phyloP scores from a whole-genome alignment of 2,113 vertebrate species.

The Phylloscopus trochilus region DNA sequence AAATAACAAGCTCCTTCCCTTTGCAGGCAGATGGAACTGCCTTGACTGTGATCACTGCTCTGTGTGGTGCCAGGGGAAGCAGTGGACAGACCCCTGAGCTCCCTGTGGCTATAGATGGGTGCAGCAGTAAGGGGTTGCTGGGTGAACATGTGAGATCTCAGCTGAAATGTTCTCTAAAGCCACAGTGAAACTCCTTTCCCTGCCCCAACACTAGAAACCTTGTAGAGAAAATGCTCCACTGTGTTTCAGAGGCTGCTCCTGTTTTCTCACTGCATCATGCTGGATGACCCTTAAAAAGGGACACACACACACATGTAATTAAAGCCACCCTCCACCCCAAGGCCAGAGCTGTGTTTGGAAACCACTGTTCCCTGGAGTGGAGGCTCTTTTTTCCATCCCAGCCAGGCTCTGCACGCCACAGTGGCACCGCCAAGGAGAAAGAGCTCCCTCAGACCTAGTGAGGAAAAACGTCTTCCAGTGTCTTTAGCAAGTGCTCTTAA shows the following conservation, averaged over 20 bases:
- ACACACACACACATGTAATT: rapidly evolving
- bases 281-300: background rate
- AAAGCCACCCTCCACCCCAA: background rate
- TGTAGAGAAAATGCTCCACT: background rate
- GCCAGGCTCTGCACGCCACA: rapidly evolving
- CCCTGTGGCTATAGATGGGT: rapidly evolving
- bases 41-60: rapidly evolving
- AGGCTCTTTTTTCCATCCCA: background rate
- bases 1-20: background rate
- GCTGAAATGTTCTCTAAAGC: background rate
- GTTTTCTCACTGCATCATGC: background rate
- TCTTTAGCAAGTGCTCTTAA: background rate
- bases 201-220: background rate
- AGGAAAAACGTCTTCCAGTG: background rate
- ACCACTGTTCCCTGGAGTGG: rapidly evolving
- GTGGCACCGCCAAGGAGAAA: background rate
- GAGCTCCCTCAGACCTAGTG: background rate
- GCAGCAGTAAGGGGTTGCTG: background rate
- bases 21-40: background rate
- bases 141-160: no score
- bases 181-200: background rate
- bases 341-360: background rate
- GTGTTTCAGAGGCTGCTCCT: background rate
- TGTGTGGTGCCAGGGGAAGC: rapidly evolving
- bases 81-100: rapidly evolving